Evolutionary conservation across 2,113 vertebrate genomes (phyloP).

Genomic region (Alosa alosa): DNA sequence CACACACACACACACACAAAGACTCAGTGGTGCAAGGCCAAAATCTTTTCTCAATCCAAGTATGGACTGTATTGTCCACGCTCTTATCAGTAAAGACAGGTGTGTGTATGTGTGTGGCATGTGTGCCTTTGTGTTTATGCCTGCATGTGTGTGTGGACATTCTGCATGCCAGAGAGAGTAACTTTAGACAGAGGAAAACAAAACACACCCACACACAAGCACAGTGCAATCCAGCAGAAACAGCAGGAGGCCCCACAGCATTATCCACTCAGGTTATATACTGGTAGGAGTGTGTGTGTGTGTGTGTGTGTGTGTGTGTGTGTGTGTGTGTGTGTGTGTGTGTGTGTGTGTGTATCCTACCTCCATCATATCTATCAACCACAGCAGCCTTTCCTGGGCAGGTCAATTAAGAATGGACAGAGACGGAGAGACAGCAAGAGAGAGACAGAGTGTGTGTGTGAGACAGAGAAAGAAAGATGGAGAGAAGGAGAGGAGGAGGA

Average conservation of each 20-base stretch:
- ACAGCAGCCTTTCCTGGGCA: conserved; percentile 89
- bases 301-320: conserved; percentile 20
- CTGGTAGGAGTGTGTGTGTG: background rate
- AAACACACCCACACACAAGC: no score
- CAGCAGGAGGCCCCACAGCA: no score
- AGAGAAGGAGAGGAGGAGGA: no score
- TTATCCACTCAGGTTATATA: no score
- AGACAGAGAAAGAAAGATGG: background rate
- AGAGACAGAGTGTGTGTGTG: background rate
- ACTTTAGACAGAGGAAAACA: background rate
- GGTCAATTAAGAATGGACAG: conserved; percentile 27
- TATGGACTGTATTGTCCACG: background rate
- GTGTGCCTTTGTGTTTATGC: background rate
- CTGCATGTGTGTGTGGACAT: background rate
- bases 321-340: conserved; percentile 21
- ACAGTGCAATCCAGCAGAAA: no score
- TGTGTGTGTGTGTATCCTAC: conserved; percentile 72
- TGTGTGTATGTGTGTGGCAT: background rate
- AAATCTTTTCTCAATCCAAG: no score
- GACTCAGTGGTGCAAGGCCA: background rate
- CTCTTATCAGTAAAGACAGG: background rate
- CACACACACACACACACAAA: conserved; percentile 20
- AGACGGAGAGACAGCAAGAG: conserved; percentile 16
- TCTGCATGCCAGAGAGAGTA: background rate
- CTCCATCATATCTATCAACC: conserved; percentile 99